Evolutionary conservation across 2,888 invertebrate genomes (phyloP), one percentile per base, ranked within the genome.

Genomic region (Amorpha juglandis): DNA sequence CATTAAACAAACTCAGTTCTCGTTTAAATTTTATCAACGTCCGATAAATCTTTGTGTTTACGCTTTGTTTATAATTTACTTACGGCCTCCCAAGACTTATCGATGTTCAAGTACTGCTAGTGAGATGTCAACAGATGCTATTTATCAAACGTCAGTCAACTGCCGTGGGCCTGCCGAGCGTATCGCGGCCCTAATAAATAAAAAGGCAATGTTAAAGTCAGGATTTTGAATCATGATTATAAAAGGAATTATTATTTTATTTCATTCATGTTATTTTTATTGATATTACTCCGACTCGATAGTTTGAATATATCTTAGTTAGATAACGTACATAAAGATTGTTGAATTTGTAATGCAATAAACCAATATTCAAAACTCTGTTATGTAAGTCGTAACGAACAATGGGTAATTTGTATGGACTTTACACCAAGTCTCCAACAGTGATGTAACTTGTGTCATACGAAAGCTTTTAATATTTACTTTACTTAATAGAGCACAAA

Each of bases 131-230:
- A 84, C 84, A 79, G 78, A 80, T 81, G 80, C 80, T 81, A 81
- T 88, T 84, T 88, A 90, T 89, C 87, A 83, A 75, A 80, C 77
- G 85, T 87, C 88, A 85, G 80, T 86, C 86, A 85, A 78, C 79
- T 71, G 70, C 70, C 62, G 63, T 65, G 62, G 70, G 74, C 69
- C 70, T 63, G 67, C 65, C 45, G 63, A 19, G 63, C 63, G 63
- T 53, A 67, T 52, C 42, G 48, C 52, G 47, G 62, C 42, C 27
- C 38, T 16, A 38, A 9, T 58, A 42, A 38, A 58, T 42, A 42
- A 58, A 7, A 38, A 58, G 38, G 58, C 58, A 19, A 58, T 19
- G 12, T 1, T 58, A 16, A 38, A 19, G 9, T 16, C 38, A 38
- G 3, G n/a, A 19, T 12, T 50, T 6, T 7, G 8, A 50, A 1